Base-by-base conservation (phyloP, 2,113 vertebrate genomes). In the Calypte anna region DNA sequence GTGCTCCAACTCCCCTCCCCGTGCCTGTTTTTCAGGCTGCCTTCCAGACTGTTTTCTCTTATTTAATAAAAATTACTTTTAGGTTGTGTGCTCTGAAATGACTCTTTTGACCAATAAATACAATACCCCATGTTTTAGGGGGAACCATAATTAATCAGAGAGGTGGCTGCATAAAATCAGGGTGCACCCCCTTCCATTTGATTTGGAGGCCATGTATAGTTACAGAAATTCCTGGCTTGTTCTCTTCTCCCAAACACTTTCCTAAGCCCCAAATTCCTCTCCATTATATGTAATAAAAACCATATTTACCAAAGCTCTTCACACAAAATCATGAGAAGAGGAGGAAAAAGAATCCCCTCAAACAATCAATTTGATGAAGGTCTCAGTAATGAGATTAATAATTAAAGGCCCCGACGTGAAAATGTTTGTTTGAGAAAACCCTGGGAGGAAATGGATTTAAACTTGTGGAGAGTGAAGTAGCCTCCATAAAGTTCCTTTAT, bases 401-500 rank as follows among this genome's bases (percentile, higher is more conserved):
- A 96, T 94, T 96, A 96, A 97, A 91, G 81, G 80, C 62, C 50
- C 55, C 91, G 48, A 44, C 54, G 82, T 88, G 91, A 48, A 90
- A 93, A 76, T 2, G 57, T 64, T 67, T 94, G 95, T 67, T 70
- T 57, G 62, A 96, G 91, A 70, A 96, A 92, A 93, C 4, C 73
- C 82, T 91, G 38, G 14, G 18, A 68, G 91, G 90, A 96, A 96
- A 97, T 27, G 89, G 93, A 87, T 93, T 97, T 97, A 90, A 96
- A 96, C 80, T 82, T 64, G 88, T 9, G 92, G 86, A 40, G 38
- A 58, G 95, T 7, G 61, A 95, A 91, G 95, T 94, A 94, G 95
- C 93, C 96, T 78, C 97, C 94, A 98, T 97, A 97, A 98, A 98
- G 93, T 97, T 97, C 95, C 96, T 94, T 97, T 97, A 96, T 97